Evolutionary conservation across 2,888 invertebrate genomes (phyloP).

Genomic region (Drosophila macrospina): DNA sequence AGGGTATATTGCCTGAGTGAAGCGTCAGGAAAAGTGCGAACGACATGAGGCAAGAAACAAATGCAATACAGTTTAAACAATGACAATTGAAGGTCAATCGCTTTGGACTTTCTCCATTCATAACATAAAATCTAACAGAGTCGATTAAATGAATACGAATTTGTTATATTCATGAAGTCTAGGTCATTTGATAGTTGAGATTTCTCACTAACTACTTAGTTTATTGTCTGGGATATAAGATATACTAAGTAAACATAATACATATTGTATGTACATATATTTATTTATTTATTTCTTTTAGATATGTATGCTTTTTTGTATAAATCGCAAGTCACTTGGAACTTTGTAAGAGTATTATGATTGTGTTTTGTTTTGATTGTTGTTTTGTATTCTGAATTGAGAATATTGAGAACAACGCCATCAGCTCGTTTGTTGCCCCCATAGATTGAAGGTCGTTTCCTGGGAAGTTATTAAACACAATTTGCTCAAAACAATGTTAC

Average conservation of each 20-base stretch:
- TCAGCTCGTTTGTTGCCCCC: slow-evolving; percentile 52
- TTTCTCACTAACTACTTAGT: neutral
- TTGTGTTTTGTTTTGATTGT: slow-evolving; percentile 6
- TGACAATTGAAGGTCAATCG: slow-evolving; percentile 20
- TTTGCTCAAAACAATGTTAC: slow-evolving; percentile 47
- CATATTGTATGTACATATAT: too few relatives aligned
- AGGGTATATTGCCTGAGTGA: slow-evolving; percentile 9
- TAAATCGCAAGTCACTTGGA: slow-evolving; percentile 13
- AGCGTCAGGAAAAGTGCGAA: slow-evolving; percentile 3
- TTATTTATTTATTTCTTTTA: too few relatives aligned
- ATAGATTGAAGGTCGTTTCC: slow-evolving; percentile 62
- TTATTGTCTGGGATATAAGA: slow-evolving; percentile 14
- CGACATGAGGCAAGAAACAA: neutral
- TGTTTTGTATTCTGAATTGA: slow-evolving; percentile 9
- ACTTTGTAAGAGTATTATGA: slow-evolving; percentile 1
- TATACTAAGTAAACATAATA: slow-evolving; percentile 7
- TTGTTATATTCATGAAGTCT: slow-evolving; percentile 4
- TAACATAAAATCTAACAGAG: neutral
- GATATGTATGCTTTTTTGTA: neutral
- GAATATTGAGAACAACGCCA: slow-evolving; percentile 34
- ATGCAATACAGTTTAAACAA: neutral
- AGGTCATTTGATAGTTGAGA: slow-evolving; percentile 16
- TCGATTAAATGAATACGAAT: slow-evolving; percentile 1
- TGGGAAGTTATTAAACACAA: slow-evolving; percentile 49
- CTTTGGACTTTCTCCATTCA: neutral